Evolutionary conservation across 2,888 invertebrate species (phyloP), one percentile per base, ranked within the genome.

Genomic region (Metellina segmentata): DNA sequence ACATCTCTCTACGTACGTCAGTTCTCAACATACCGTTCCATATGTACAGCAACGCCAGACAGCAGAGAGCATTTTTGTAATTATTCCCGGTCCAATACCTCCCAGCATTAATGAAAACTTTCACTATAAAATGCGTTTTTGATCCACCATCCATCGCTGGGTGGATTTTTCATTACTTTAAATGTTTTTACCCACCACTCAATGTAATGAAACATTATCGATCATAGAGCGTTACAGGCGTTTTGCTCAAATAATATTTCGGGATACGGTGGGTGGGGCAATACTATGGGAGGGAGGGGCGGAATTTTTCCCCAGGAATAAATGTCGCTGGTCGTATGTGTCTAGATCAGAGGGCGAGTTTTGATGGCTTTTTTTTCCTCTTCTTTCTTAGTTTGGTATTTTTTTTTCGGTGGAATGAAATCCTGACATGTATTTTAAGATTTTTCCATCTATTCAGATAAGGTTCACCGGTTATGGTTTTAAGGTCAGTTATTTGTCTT

Each of bases 101-200:
- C 48, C 52, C 9, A 49, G 34, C 75, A 90, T 90, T 91, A 87
- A 91, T 87, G 91, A 91, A 87, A 91, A 91, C 87, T 91, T 91
- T 83, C 78, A 61, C 71, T 72, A 82, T 87, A 83, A 87, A 87
- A 91, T 61, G 82, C 87, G 52, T 82, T 87, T 87, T 87, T 87
- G 87, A 91, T 87, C 87, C 77, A 19, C 51, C 13, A 69, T 75
- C 52, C 69, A 7, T 61, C 51, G 20, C 49, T 71, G 79, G 90
- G 75, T 77, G 82, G 86, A 78, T 91, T 91, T 91, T 91, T 91
- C 91, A 91, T 91, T 91, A 91, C 82, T 91, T 91, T 91, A 91
- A 91, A 91, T 91, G 91, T 91, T 91, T 91, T 91, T 91, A 74
- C 82, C 87, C 87, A 78, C 82, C 86, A 91, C 91, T 91, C 91